phyloP scores from a whole-genome alignment of 2,797 vertebrate species.

The Siniperca scherzeri region DNA sequence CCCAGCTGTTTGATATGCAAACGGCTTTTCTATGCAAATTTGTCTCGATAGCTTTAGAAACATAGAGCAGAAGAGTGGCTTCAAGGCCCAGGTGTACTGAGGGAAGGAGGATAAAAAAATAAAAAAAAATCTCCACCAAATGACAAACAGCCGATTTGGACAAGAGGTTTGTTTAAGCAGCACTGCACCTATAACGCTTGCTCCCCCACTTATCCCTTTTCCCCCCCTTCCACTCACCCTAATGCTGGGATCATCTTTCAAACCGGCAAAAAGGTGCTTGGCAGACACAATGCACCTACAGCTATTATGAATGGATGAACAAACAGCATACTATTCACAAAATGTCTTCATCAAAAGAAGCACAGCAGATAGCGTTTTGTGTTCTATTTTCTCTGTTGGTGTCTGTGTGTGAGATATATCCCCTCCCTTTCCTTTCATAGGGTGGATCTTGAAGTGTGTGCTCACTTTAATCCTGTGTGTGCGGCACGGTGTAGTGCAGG shows the following conservation, averaged over 20 bases:
- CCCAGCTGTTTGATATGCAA: conserved; percentile 84
- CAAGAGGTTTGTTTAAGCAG: conserved; percentile 43
- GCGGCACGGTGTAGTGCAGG: conserved; percentile 77
- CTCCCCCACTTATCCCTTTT: conserved; percentile 1
- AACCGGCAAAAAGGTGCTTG: conserved; percentile 47
- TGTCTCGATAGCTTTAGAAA: conserved; percentile 56
- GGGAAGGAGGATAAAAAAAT: conserved; percentile 19
- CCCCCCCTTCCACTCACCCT: conserved; percentile 16
- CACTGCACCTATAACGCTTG: conserved; percentile 7
- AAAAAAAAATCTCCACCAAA: conserved; percentile 10
- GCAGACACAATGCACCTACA: conserved; percentile 57
- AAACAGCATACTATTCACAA: conserved; percentile 64
- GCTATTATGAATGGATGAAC: conserved; percentile 64
- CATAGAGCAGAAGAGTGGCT: conserved; percentile 41
- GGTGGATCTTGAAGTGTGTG: conserved; percentile 79
- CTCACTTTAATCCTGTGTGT: conserved; percentile 82
- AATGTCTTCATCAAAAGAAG: conserved; percentile 60
- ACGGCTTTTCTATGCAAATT: conserved; percentile 81
- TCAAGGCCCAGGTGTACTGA: conserved; percentile 63
- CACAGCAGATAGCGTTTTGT: conserved; percentile 56
- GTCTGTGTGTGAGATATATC: conserved; percentile 62
- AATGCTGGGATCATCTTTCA: conserved; percentile 62
- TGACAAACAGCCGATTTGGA: conserved; percentile 54
- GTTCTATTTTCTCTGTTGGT: conserved; percentile 48
- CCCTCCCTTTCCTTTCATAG: conserved; percentile 75